Evolutionary conservation across 2,888 invertebrate species (phyloP).

Genomic region (Schizaphis graminum): DNA sequence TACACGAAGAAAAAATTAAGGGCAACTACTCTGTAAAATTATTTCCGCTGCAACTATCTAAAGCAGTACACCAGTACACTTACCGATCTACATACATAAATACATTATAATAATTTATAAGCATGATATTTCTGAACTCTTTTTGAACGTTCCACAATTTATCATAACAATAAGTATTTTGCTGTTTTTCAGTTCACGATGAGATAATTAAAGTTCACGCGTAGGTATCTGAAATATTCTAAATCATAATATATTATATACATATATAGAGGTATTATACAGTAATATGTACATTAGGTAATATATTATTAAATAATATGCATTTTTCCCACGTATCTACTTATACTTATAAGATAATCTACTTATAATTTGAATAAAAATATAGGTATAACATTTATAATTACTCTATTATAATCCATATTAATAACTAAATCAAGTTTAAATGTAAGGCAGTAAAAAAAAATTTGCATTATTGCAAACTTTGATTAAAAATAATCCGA

Average conservation of each 20-base stretch:
- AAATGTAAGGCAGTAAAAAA: background rate
- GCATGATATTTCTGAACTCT: background rate
- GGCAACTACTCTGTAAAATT: background rate
- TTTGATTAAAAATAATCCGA: background rate
- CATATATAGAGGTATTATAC: background rate
- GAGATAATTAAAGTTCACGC: background rate
- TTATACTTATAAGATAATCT: too few species aligned
- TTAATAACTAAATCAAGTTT: background rate
- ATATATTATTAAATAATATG: background rate
- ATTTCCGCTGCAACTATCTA: background rate
- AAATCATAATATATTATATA: background rate
- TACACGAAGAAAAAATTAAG: background rate
- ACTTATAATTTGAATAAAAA: background rate
- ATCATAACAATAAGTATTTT: background rate
- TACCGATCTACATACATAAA: background rate
- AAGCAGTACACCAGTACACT: background rate
- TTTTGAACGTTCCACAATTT: background rate
- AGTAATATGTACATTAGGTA: background rate
- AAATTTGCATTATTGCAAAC: background rate
- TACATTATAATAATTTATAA: background rate
- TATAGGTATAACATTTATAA: background rate
- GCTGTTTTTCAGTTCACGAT: background rate
- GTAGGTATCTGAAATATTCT: background rate
- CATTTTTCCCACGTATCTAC: background rate
- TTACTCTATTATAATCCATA: background rate